These are phyloP conservation scores for Diogma glabrata DNA, from an alignment of 2,888 invertebrate species.

Conservation along the genomic window DNA sequence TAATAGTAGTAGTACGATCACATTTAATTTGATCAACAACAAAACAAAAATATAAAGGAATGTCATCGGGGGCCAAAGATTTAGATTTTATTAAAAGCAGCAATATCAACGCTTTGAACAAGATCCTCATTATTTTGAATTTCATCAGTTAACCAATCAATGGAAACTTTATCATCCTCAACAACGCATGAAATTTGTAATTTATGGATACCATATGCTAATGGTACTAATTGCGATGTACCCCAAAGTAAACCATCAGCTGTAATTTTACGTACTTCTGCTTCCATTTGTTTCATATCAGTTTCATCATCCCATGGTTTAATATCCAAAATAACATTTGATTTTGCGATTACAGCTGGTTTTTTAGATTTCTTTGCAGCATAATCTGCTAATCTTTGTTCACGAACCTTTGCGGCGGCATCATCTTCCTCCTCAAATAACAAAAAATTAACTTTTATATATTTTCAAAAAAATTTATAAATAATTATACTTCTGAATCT, in stretches of 20 bases:
- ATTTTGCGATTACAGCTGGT: conserved; percentile 83
- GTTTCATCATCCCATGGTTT: conserved; percentile 91
- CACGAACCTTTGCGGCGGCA: conserved; percentile 64
- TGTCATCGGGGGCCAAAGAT: neutral
- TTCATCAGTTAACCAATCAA: conserved; percentile 77
- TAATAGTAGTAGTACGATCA: too few relatives aligned
- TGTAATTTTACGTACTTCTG: conserved; percentile 59
- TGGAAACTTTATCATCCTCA: conserved; percentile 90
- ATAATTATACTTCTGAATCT: conserved; percentile 49
- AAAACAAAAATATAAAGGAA: conserved; percentile 5
- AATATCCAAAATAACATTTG: conserved; percentile 84
- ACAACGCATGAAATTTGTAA: conserved; percentile 86
- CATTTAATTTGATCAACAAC: too few relatives aligned
- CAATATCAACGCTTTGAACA: conserved; percentile 87
- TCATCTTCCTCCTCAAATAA: conserved; percentile 45
- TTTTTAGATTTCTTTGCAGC: conserved; percentile 88
- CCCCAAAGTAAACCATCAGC: conserved; percentile 92
- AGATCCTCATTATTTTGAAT: conserved; percentile 74
- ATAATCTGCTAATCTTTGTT: conserved; percentile 80
- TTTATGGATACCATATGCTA: conserved; percentile 88
- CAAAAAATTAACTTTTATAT: conserved; percentile 3
- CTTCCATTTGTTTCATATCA: conserved; percentile 78
- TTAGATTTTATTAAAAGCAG: conserved; percentile 90
- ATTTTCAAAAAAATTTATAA: conserved; percentile 1
- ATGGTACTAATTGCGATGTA: conserved; percentile 77